Evolutionary conservation across 1,140 invertebrate genomes (phyloP), one percentile per base, ranked within the genome.

Genomic region (Heliconius congener): DNA sequence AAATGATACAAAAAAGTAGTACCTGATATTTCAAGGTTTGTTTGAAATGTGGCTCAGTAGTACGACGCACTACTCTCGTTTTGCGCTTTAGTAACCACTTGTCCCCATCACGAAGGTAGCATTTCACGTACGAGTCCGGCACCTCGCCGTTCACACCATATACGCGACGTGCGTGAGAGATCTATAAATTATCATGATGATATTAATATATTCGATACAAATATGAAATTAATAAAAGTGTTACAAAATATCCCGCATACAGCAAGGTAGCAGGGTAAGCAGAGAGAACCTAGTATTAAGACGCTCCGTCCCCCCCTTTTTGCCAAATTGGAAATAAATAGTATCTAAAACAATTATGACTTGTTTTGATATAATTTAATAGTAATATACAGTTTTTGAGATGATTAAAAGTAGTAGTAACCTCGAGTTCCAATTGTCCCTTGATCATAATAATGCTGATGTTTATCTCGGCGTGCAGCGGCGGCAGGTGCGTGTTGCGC

Each of bases 81-180:
- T 99, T 99, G 81, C 98, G 97, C 90, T 99, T 99, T 87, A 98
- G 97, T 74, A 98, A 94, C 96, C 97, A 97, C 82, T 97, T 96
- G 73, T 98, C 97, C 42, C 97, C 97, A 85, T 98, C 98, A 46
- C 98, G 96, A 42, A 99, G 95, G 90, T 99, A 99, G 72, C 98
- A 99, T 94, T 99, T 99, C 73, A 99, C 98, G 94, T 99, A 99
- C 5, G 98, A 99, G 89, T 99, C 98, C 95, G 96, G 93, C 73
- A 94, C 93, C 81, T 94, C 93, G 52, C 93, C 93, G 81, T 94
- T 93, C 39, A 93, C 91, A 73, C 93, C 93, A 79, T 93, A 93
- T 74, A 94, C 93, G 8, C 93, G 90, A 73, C 93, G 91, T 1
- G 93, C 93, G 74, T 93, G 92, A 27, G 91, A 93, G 46, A 94